Conservation (phyloP, 2,888 invertebrate species). For the Pseudanteris insignis region DNA sequence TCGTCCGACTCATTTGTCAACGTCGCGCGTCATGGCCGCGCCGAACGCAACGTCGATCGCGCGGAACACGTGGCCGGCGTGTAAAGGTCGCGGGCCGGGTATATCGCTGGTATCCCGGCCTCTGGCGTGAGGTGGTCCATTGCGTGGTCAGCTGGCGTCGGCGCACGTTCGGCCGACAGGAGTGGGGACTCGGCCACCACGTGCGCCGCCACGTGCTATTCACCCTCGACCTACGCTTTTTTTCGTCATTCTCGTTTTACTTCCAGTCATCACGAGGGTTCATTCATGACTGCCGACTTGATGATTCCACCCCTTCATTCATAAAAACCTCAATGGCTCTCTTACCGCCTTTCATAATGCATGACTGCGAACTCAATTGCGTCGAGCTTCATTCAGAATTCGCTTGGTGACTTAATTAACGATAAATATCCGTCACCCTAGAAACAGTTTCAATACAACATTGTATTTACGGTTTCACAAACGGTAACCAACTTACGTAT, state of each 20-base stretch:
- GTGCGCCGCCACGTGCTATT: constrained; percentile 63
- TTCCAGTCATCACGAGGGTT: constrained; percentile 19
- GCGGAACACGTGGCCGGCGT: constrained; percentile 37
- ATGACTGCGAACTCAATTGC: no score
- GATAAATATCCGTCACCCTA: no score
- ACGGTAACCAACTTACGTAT: no score
- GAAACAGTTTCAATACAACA: no score
- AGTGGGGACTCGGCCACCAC: constrained; percentile 58
- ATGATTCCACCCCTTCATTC: neutral
- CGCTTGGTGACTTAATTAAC: no score
- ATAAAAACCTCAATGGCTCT: neutral
- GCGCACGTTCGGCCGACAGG: constrained; percentile 52
- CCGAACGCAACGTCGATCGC: neutral
- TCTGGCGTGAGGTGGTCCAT: constrained; percentile 60
- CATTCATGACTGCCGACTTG: constrained; percentile 25
- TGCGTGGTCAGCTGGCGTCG: constrained; percentile 64
- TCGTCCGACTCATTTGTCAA: no score
- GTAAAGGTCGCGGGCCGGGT: constrained; percentile 37
- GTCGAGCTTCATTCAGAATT: no score
- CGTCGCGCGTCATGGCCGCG: neutral
- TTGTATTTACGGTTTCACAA: no score
- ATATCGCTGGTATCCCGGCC: constrained; percentile 53
- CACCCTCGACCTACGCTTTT: constrained; percentile 50
- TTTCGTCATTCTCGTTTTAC: constrained; percentile 34
- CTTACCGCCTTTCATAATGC: no score